These are phyloP conservation scores for Myodes glareolus DNA, from an alignment of 2,113 vertebrate species.

Conservation along the genomic window DNA sequence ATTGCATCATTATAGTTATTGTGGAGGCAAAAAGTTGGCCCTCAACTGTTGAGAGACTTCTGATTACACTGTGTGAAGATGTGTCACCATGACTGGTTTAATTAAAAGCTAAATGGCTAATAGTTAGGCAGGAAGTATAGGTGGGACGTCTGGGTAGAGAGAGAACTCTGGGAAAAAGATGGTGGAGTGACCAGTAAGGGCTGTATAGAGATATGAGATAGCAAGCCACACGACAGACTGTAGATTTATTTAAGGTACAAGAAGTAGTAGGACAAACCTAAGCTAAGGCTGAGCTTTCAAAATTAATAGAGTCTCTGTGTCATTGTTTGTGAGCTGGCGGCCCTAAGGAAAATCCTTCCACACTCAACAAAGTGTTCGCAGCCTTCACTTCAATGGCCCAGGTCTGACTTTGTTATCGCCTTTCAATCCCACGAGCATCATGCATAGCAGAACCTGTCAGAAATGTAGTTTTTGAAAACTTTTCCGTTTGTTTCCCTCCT, in stretches of 20 bases:
- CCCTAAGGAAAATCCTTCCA: not conserved
- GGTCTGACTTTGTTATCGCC: fast-evolving
- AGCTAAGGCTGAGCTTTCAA: not conserved
- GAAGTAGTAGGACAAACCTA: not conserved
- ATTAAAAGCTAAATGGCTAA: not conserved
- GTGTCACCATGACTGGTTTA: not conserved
- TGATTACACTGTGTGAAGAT: not conserved
- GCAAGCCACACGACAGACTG: not conserved
- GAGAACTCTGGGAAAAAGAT: not conserved
- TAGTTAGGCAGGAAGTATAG: not conserved
- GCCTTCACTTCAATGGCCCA: not conserved
- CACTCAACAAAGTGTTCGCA: not conserved
- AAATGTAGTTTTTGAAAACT: not conserved
- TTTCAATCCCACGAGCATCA: not conserved
- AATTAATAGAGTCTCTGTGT: not conserved
- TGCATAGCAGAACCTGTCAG: not conserved
- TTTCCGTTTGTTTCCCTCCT: not conserved
- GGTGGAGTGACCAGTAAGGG: not conserved
- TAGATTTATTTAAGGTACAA: not conserved
- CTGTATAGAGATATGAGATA: not conserved
- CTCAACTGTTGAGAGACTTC: not conserved
- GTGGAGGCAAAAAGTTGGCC: not conserved
- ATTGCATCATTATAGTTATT: no score
- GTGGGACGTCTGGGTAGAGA: not conserved
- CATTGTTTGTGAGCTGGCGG: not conserved